Percentiles rank a stretch among this genome's conserved stretches.
Conservation (phyloP, 1,140 invertebrate genomes). For the Lycorma delicatula region DNA sequence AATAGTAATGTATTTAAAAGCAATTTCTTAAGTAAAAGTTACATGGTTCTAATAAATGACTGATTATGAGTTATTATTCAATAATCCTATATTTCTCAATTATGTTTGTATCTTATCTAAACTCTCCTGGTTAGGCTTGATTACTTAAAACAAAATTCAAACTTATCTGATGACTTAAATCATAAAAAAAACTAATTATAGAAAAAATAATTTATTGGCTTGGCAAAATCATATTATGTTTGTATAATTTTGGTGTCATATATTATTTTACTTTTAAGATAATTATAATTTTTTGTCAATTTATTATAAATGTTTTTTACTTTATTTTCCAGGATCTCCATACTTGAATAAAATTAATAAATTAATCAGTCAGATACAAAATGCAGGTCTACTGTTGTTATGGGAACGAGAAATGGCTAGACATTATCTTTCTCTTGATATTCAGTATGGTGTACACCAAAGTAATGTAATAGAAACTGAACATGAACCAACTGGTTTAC, state of each 20-base stretch:
- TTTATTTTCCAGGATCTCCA: slow-evolving; percentile 17
- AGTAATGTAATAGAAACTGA: not conserved
- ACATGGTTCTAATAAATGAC: too few species aligned
- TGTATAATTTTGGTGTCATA: not conserved
- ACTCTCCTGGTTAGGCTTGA: too few species aligned
- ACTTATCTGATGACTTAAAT: not conserved
- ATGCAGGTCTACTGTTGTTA: slow-evolving; percentile 15
- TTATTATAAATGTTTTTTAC: not conserved
- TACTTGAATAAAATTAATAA: slow-evolving; percentile 18
- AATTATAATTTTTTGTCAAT: not conserved
- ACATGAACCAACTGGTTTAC: not conserved
- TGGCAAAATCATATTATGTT: not conserved
- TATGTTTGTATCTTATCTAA: too few species aligned
- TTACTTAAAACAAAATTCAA: not conserved
- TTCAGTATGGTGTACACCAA: slow-evolving; percentile 8
- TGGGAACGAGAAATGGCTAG: slow-evolving; percentile 24
- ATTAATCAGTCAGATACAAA: slow-evolving; percentile 14
- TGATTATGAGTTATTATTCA: too few species aligned
- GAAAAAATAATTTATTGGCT: not conserved
- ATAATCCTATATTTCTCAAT: too few species aligned
- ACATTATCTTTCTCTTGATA: slow-evolving; percentile 8
- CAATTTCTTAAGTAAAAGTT: too few species aligned
- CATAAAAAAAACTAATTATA: not conserved
- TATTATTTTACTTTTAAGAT: not conserved
- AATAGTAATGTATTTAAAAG: too few species aligned